Evolutionary conservation across 2,888 invertebrate species (phyloP).

Genomic region (Patella caerulea): DNA sequence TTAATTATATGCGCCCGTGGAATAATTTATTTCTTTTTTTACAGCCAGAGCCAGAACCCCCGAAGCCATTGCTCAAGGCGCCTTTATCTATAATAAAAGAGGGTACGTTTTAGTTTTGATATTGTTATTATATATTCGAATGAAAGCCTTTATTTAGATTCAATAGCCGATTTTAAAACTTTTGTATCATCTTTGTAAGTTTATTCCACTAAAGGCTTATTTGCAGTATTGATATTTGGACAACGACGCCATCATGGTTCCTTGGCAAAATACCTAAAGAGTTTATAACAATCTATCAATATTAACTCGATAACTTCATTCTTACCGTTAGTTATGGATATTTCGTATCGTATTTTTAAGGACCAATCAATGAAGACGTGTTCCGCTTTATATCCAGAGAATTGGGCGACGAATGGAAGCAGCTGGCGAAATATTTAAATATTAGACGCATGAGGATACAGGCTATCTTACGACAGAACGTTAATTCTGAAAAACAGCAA

Average conservation of each 20-base stretch:
- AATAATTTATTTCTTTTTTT: constrained; percentile 13
- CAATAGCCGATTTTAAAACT: too few relatives aligned
- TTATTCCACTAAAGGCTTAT: too few relatives aligned
- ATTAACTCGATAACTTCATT: too few relatives aligned
- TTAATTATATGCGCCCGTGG: too few relatives aligned
- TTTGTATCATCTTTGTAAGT: too few relatives aligned
- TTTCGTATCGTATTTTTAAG: constrained; percentile 33
- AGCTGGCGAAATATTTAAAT: constrained; percentile 57
- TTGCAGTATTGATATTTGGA: too few relatives aligned
- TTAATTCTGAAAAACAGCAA: constrained; percentile 53
- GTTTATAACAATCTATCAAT: too few relatives aligned
- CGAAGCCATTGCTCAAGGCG: constrained; percentile 55
- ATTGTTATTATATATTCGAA: not conserved
- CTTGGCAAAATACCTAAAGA: too few relatives aligned
- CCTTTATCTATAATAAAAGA: constrained; percentile 50
- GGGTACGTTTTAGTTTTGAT: constrained; percentile 39
- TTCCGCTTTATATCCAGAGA: constrained; percentile 55
- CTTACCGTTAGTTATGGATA: too few relatives aligned
- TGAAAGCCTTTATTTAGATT: not conserved
- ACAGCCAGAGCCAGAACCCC: constrained; percentile 63
- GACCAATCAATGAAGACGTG: constrained; percentile 57
- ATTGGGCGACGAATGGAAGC: constrained; percentile 66
- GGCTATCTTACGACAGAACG: constrained; percentile 65
- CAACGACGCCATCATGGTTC: too few relatives aligned
- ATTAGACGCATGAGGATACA: constrained; percentile 61